Percentiles rank a stretch among this genome's conserved stretches.
phyloP scores from a whole-genome alignment of 2,113 vertebrate genomes.

The Callorhinus ursinus region DNA sequence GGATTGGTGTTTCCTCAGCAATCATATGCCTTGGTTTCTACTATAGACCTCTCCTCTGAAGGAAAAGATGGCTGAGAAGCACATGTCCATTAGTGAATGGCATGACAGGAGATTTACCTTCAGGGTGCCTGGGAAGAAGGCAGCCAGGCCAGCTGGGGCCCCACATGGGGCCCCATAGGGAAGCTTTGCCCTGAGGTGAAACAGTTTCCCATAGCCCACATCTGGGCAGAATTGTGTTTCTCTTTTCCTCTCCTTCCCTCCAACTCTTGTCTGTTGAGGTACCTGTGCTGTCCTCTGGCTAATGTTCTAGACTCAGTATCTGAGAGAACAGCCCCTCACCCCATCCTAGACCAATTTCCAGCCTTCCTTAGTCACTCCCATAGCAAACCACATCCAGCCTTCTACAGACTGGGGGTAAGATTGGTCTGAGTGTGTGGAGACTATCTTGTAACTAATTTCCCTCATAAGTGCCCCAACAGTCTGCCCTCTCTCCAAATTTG shows the following conservation, averaged over 20 bases:
- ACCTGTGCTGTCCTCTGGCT: background rate
- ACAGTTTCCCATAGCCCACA: background rate
- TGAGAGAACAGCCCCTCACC: background rate
- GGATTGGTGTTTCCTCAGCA: background rate
- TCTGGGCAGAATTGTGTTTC: background rate
- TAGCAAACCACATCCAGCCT: background rate
- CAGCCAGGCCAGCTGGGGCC: background rate
- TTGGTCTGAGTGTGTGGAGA: no score
- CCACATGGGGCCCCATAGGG: accelerated
- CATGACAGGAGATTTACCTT: background rate
- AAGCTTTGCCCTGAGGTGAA: background rate
- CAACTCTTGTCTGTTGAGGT: background rate
- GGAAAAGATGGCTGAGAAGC: background rate
- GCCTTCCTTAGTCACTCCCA: background rate
- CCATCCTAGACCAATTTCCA: background rate
- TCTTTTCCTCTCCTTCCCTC: background rate
- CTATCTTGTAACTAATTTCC: background rate
- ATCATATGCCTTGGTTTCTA: background rate
- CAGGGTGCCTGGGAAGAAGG: background rate
- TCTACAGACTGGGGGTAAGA: background rate
- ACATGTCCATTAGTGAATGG: background rate
- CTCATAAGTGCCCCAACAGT: background rate
- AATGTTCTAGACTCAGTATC: background rate
- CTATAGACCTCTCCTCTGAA: background rate
- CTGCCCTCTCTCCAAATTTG: background rate